Evolutionary conservation across 2,113 vertebrate genomes (phyloP), one percentile per base, ranked within the genome.

Genomic region (Menura novaehollandiae): DNA sequence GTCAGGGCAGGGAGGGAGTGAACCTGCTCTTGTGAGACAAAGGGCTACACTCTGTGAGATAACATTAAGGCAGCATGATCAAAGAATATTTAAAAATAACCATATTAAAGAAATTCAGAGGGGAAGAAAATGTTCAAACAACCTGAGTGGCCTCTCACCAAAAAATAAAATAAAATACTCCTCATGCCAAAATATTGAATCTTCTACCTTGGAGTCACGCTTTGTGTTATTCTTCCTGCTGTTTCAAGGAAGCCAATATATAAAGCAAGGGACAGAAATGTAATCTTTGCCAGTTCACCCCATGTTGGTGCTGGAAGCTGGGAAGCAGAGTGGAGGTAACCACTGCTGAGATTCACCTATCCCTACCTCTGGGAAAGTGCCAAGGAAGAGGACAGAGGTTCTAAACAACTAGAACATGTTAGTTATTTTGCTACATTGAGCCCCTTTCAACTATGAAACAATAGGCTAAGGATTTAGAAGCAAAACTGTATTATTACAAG

Each of bases 11-110:
- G 76, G 91, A 96, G 77, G 89, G 88, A 93, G 58, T 39, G 66
- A 96, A 89, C 93, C 69, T n/a, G 74, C 55, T 93, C 62, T 75
- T 83, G 77, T 75, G 85, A 96, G 82, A 97, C 94, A 96, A 97
- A 97, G 94, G 84, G 68, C 79, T 53, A 89, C 55, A 62, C 55
- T 92, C 83, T 53, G 77, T 72, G 75, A 89, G 59, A 95, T 95
- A 90, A 73, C 39, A 23, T 39, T 37, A 82, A 59, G 71, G 30
- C 66, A 90, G 55, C 28, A 77, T 59, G 85, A 77, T 73, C 77
- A 72, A 93, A 93, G 79, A 88, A 80, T 91, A 89, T 86, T 95
- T 93, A 6, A 84, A 86, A 95, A 88, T 72, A 95, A 55, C 27
- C 32, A 12, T 39, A 84, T 73, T 81, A 72, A 93, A 67, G 60